phyloP scores from a whole-genome alignment of 2,113 vertebrate species.

The Tiliqua scincoides region DNA sequence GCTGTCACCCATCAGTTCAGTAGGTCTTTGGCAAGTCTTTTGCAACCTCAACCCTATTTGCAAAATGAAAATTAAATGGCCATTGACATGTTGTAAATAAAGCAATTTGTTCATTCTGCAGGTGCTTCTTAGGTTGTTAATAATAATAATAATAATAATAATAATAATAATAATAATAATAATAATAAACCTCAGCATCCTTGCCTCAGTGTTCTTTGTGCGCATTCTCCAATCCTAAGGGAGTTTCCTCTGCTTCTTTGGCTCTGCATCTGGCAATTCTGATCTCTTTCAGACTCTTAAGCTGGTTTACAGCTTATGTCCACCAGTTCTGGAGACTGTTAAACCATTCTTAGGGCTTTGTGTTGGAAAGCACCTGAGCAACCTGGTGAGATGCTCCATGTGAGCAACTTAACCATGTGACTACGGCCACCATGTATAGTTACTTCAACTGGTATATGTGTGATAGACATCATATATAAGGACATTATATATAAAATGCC shows the following conservation, averaged over 20 bases:
- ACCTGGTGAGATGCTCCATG: background rate
- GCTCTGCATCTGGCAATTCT: slow-evolving; percentile 19
- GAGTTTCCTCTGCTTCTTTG: slow-evolving; percentile 8
- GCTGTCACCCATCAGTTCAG: background rate
- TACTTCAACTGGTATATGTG: background rate
- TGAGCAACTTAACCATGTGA: background rate
- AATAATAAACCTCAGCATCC: background rate
- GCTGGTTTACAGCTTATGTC: background rate
- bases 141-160: too few relatives aligned
- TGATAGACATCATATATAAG: background rate
- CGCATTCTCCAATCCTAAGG: slow-evolving; percentile 22
- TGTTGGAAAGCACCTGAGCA: background rate
- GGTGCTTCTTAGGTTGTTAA: background rate
- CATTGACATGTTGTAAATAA: background rate
- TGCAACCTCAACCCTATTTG: background rate
- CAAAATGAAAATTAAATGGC: background rate
- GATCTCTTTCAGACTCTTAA: background rate
- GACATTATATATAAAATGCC: background rate
- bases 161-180: background rate
- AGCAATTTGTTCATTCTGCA: background rate
- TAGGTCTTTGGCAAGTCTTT: background rate
- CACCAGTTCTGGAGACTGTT: background rate
- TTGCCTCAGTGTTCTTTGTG: slow-evolving; percentile 36
- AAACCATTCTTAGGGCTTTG: background rate
- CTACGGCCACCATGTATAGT: background rate